Conservation (phyloP, 2,113 vertebrate genomes). For the Aptenodytes patagonicus region DNA sequence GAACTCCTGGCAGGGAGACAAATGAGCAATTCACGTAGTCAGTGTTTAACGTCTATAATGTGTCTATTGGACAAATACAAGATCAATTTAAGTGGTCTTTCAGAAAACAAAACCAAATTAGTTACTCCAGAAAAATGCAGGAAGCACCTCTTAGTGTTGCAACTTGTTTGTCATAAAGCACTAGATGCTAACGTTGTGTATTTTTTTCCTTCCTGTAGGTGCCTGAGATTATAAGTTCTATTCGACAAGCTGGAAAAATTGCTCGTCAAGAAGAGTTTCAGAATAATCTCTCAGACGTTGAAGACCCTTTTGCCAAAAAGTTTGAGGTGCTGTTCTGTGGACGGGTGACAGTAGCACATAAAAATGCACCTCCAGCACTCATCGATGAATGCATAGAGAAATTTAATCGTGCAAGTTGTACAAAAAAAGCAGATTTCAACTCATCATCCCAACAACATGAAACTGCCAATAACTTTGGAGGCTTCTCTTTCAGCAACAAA, state of each 20-base stretch:
- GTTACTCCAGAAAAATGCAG: neutral
- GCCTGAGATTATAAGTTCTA: slow-evolving; percentile 95
- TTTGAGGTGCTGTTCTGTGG: slow-evolving; percentile 98
- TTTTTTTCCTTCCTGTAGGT: slow-evolving; percentile 68
- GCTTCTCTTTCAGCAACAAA: slow-evolving; percentile 63
- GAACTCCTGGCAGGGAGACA: neutral
- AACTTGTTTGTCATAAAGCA: neutral
- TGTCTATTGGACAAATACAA: neutral
- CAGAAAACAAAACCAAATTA: neutral
- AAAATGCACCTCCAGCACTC: slow-evolving; percentile 92
- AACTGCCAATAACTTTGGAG: slow-evolving; percentile 19
- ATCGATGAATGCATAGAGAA: slow-evolving; percentile 98
- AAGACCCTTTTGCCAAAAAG: slow-evolving; percentile 88
- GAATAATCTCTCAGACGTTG: slow-evolving; percentile 67
- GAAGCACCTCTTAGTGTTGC: neutral
- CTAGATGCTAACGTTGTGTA: neutral
- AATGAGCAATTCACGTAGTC: neutral
- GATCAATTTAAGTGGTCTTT: neutral
- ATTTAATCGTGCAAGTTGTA: slow-evolving; percentile 80
- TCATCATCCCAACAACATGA: slow-evolving; percentile 8
- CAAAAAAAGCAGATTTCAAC: slow-evolving; percentile 6
- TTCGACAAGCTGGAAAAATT: slow-evolving; percentile 93
- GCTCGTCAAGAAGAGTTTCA: slow-evolving; percentile 87
- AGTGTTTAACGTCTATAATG: neutral
- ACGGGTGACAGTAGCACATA: slow-evolving; percentile 89